Conservation (phyloP, 2,113 vertebrate genomes). For the Festucalex cinctus region DNA sequence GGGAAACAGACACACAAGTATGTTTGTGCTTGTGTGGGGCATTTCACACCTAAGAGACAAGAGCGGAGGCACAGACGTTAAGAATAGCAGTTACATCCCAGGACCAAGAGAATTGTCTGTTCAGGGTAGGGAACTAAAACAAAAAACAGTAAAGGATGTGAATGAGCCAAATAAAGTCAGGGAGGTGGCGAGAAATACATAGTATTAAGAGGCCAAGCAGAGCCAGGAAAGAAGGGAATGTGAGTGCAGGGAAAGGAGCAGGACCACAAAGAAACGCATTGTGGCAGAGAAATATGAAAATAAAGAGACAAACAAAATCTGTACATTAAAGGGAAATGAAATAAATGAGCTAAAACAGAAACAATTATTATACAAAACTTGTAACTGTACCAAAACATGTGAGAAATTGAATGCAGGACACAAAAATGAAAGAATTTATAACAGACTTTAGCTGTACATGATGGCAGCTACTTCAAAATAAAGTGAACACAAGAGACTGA, state of each 20-base stretch:
- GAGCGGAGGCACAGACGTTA: slow-evolving; percentile 19
- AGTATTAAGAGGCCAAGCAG: slow-evolving; percentile 20
- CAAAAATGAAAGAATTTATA: not conserved
- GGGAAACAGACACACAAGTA: slow-evolving; percentile 24
- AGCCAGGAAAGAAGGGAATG: slow-evolving; percentile 1
- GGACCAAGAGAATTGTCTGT: slow-evolving; percentile 17
- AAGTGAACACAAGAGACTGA: not conserved
- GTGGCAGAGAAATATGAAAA: not conserved
- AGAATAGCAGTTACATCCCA: slow-evolving; percentile 22
- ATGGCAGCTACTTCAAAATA: not conserved
- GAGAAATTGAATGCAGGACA: not conserved
- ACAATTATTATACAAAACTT: not conserved
- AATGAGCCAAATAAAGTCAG: slow-evolving; percentile 17
- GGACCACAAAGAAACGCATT: not conserved
- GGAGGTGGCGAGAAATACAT: not conserved
- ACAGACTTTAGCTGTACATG: not conserved
- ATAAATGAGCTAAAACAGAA: not conserved
- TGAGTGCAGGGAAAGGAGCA: not conserved
- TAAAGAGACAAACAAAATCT: not conserved
- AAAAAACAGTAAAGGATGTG: slow-evolving; percentile 14
- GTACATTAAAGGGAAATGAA: not conserved
- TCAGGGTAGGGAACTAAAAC: not conserved
- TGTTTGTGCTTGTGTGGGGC: slow-evolving; percentile 33
- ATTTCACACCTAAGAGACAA: slow-evolving; percentile 22
- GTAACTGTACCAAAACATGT: not conserved